Evolutionary conservation across 2,113 vertebrate genomes (phyloP).

Genomic region (Regulus satrapa): DNA sequence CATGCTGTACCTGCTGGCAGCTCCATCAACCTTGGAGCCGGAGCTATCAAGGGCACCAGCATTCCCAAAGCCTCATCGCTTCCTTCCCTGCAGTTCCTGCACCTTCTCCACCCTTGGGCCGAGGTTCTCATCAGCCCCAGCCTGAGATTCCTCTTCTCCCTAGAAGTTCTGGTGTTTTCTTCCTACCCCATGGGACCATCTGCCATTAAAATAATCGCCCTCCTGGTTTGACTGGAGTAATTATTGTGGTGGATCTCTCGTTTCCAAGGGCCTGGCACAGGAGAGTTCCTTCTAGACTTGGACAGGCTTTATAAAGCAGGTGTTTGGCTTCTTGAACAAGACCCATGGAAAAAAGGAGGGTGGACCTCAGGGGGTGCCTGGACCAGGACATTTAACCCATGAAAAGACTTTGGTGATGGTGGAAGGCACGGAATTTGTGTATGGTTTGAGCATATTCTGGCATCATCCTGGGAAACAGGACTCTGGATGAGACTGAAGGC

Average conservation of each 20-base stretch:
- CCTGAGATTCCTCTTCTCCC: neutral
- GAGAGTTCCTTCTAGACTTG: neutral
- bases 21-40: conserved; percentile 54
- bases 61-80: neutral
- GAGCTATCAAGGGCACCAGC: conserved; percentile 6
- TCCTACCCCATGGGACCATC: neutral
- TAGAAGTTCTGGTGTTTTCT: neutral
- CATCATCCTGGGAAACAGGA: neutral
- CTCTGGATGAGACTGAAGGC: neutral
- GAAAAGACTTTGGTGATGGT: neutral
- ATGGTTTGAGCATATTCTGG: neutral
- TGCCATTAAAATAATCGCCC: neutral
- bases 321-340: neutral
- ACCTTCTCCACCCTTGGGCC: neutral
- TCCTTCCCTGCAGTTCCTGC: neutral
- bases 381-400: neutral
- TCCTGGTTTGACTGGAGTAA: neutral
- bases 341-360: neutral
- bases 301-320: neutral
- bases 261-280: neutral
- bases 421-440: fast-evolving
- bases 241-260: fast-evolving
- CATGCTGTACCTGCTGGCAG: conserved; percentile 58
- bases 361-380: neutral
- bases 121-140: neutral